Conservation (phyloP, 1,140 invertebrate genomes). For the Rhizoglyphus robini region DNA sequence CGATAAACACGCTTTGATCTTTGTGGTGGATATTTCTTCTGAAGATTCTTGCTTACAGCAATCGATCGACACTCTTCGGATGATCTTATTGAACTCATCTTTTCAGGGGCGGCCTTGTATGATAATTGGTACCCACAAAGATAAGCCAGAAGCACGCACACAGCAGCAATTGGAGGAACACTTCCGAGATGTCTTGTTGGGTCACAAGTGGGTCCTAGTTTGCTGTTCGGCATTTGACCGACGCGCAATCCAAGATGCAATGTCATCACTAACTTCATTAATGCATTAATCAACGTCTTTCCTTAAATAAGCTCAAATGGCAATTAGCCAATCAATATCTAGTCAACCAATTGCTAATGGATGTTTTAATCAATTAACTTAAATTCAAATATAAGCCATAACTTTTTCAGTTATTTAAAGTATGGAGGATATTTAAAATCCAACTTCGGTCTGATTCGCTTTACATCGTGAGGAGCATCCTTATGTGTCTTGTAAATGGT, state of each 20-base stretch:
- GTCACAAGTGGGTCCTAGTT: slow-evolving; percentile 10
- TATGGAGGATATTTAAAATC: slow-evolving; percentile 16
- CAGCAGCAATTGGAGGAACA: slow-evolving; percentile 13
- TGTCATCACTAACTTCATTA: slow-evolving; percentile 15
- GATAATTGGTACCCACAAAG: slow-evolving; percentile 23
- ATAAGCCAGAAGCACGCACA: slow-evolving; percentile 10
- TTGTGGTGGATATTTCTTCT: slow-evolving; percentile 24
- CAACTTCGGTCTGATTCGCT: slow-evolving; percentile 14
- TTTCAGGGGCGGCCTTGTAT: slow-evolving; percentile 27
- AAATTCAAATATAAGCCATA: not conserved
- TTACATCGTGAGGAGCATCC: slow-evolving; percentile 19
- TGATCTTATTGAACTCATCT: slow-evolving; percentile 16
- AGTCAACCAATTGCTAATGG: not conserved
- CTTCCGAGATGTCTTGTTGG: slow-evolving; percentile 11
- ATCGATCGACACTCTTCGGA: slow-evolving; percentile 23
- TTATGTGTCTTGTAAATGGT: slow-evolving; percentile 44
- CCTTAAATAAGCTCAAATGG: not conserved
- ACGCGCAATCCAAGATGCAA: not conserved
- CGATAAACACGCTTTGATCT: slow-evolving; percentile 26
- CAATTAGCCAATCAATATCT: not conserved
- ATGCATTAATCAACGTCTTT: slow-evolving; percentile 3
- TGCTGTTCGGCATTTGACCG: slow-evolving; percentile 14
- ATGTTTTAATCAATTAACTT: not conserved
- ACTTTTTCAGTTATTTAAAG: slow-evolving; percentile 4
- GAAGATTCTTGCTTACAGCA: slow-evolving; percentile 20